Evolutionary conservation across 2,888 invertebrate genomes (phyloP), one percentile per base, ranked within the genome.

Genomic region (Liopterus haemorrhoidalis): DNA sequence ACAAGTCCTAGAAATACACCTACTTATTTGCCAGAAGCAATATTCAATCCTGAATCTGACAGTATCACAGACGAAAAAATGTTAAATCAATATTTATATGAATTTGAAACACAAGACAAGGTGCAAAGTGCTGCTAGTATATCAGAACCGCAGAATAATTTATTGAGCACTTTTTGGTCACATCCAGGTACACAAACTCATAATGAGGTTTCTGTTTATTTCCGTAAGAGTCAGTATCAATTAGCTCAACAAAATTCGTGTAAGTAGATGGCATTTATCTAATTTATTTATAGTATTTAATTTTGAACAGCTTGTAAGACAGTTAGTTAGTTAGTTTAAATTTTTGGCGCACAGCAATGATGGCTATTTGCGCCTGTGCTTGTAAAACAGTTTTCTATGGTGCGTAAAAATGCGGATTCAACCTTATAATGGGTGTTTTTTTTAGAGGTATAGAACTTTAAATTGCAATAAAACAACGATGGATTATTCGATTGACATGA

Each of bases 201-300:
- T 25, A 69, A 70, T 43, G 74, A 74, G 56, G 67, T 70, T 40
- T 70, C 72, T 2, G 64, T 71, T 9, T 62, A 73, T 57, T 58
- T 76, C 50, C 64, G 67, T 52, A 66, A 69, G 52, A 71, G 69
- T 49, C 66, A 72, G 46, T 80, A 80, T 63, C 79, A 79, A 60
- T 61, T 79, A 31, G 73, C 79, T 3, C 68, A 75, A 32, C 62
- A 66, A 41, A 70, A 70, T 9, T 57, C 70, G 42, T 68, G 72
- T 72, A 63, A 56, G 57, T 54, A 24, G 16, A 22, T 19, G 27
- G 38, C 6, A 22, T 51, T 27, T 46, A n/a, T n/a, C n/a, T n/a
- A n/a, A n/a, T n/a, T n/a, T n/a, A n/a, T n/a, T n/a, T n/a, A n/a
- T n/a, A n/a, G n/a, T n/a, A n/a, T n/a, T n/a, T n/a, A n/a, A n/a